Evolutionary conservation across 2,797 vertebrate species (phyloP).

Genomic region (Pitangus sulphuratus): DNA sequence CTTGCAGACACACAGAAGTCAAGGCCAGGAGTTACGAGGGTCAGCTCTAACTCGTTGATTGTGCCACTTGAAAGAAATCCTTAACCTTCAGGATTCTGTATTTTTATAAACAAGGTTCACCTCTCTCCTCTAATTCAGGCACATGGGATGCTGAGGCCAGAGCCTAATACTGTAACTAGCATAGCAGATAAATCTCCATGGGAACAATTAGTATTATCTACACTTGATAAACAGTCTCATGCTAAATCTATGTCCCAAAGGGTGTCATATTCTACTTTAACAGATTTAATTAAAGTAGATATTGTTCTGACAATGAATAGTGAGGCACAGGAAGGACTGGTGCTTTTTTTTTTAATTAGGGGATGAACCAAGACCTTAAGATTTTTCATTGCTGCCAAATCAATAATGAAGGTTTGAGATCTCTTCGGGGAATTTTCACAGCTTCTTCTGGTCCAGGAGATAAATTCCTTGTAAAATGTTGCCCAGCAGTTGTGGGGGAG

Average conservation of each 20-base stretch:
- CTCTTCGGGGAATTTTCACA: slow-evolving; percentile 48
- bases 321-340: slow-evolving; percentile 4
- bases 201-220: slow-evolving; percentile 77
- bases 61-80: not conserved
- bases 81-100: slow-evolving; percentile 19
- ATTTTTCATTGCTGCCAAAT: slow-evolving; percentile 57
- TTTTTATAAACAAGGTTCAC: slow-evolving; percentile 58
- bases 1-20: not conserved
- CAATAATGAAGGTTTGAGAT: slow-evolving; percentile 52
- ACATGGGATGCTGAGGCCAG: slow-evolving; percentile 48
- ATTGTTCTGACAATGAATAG: slow-evolving; percentile 61
- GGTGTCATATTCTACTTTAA: slow-evolving; percentile 72
- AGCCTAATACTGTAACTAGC: slow-evolving; percentile 55
- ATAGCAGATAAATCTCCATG: slow-evolving; percentile 70
- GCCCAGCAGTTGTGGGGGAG: not conserved
- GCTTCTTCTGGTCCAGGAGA: slow-evolving; percentile 39
- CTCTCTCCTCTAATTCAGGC: slow-evolving; percentile 43
- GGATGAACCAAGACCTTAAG: slow-evolving; percentile 50
- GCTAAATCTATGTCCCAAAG: slow-evolving; percentile 74
- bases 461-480: slow-evolving; percentile 48
- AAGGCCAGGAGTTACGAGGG: slow-evolving; percentile 21
- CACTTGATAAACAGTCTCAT: slow-evolving; percentile 74
- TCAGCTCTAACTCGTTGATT: not conserved
- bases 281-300: slow-evolving; percentile 73
- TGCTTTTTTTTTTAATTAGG: slow-evolving; percentile 17